Evolutionary conservation across 2,113 vertebrate genomes (phyloP).

Genomic region (Rana temporaria): DNA sequence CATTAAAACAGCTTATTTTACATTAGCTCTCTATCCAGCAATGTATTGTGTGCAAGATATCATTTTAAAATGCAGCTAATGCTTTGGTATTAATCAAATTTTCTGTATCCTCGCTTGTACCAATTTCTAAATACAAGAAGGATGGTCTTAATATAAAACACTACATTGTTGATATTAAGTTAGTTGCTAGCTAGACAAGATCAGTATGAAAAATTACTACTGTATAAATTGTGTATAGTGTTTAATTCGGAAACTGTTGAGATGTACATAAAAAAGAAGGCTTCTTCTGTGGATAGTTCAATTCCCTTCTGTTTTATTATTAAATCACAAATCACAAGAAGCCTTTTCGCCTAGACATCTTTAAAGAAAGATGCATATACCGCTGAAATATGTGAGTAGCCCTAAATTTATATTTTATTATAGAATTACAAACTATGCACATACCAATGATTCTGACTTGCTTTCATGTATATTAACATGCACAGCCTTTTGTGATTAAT

Average conservation of each 20-base stretch:
- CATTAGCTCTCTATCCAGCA: neutral
- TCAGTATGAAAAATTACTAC: conserved; percentile 39
- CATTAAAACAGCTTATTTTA: neutral
- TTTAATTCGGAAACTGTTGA: conserved; percentile 46
- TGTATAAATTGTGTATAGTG: conserved; percentile 33
- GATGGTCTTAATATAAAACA: conserved; percentile 48
- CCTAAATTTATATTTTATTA: neutral
- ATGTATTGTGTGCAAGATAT: neutral
- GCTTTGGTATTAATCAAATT: conserved; percentile 39
- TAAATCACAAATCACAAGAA: conserved; percentile 47
- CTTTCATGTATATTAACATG: neutral
- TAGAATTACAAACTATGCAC: neutral
- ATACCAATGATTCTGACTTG: neutral
- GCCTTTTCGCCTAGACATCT: conserved; percentile 11
- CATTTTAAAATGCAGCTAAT: conserved; percentile 18
- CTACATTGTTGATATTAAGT: conserved; percentile 51
- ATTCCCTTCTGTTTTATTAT: conserved; percentile 47
- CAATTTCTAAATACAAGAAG: conserved; percentile 41
- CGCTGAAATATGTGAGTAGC: neutral
- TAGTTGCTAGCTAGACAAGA: conserved; percentile 49
- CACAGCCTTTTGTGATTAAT: no score
- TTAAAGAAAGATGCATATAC: neutral
- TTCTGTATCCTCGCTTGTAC: neutral
- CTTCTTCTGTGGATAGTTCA: conserved; percentile 40
- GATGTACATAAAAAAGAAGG: conserved; percentile 47